Evolutionary conservation across 2,888 invertebrate genomes (phyloP).

Genomic region (Chloroclystis v-ata): DNA sequence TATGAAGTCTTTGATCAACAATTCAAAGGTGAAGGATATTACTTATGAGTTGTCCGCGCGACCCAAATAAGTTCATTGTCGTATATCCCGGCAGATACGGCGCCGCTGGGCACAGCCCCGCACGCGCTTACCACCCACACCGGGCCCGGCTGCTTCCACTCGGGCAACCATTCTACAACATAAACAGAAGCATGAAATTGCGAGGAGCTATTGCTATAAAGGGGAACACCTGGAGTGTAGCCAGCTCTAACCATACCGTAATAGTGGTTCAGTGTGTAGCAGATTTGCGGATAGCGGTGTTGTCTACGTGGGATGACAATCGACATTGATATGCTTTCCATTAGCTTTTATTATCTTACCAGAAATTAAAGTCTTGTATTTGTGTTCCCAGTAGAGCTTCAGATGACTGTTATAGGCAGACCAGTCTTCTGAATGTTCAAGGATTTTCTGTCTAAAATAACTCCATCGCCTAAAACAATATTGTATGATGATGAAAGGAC

Average conservation of each 20-base stretch:
- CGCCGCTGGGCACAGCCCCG: constrained; percentile 67
- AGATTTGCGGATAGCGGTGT: too few species aligned
- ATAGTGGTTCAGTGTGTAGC: too few species aligned
- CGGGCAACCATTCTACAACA: constrained; percentile 60
- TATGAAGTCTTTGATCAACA: too few species aligned
- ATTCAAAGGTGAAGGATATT: too few species aligned
- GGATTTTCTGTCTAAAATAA: constrained; percentile 51
- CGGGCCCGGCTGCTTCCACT: constrained; percentile 47
- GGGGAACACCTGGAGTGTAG: too few species aligned
- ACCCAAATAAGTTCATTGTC: constrained; percentile 59
- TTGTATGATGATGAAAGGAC: too few species aligned
- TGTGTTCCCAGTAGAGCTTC: constrained; percentile 54
- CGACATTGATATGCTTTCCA: too few species aligned
- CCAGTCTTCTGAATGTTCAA: constrained; percentile 55
- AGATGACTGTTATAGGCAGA: constrained; percentile 52
- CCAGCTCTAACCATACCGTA: too few species aligned
- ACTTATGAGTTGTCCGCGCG: constrained; percentile 64
- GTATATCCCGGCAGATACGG: constrained; percentile 56
- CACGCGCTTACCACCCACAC: constrained; percentile 68
- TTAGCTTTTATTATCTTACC: too few species aligned
- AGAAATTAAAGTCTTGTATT: constrained; percentile 47
- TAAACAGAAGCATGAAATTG: too few species aligned
- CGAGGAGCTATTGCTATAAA: too few species aligned
- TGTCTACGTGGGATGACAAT: too few species aligned
- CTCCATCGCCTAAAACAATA: constrained; percentile 50